phyloP scores from a whole-genome alignment of 23 tunicate species.

The Trididemnum nubilum region DNA sequence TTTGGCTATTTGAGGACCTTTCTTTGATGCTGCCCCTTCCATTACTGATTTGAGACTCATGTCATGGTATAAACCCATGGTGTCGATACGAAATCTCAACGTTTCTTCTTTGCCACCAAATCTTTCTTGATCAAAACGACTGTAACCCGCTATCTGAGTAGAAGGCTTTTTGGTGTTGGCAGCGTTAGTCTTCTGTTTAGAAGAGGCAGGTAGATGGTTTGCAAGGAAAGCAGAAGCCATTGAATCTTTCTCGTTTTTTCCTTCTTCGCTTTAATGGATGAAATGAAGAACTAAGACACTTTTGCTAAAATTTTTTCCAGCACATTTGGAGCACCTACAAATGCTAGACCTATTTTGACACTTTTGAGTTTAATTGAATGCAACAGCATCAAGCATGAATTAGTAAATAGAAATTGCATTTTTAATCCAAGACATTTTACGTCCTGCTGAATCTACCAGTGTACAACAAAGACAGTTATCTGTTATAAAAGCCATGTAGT shows the following conservation, averaged over 20 bases:
- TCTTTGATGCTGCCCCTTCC: constrained; percentile 83
- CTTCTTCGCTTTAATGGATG: constrained; percentile 78
- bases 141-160: constrained; percentile 77
- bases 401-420: no score
- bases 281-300: constrained; percentile 68
- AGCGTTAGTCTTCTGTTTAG: background rate
- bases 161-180: constrained; percentile 32
- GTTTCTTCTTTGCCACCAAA: constrained; percentile 87
- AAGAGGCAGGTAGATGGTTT: background rate
- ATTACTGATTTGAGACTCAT: constrained; percentile 93
- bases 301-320: constrained; percentile 78
- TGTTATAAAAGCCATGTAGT: no score
- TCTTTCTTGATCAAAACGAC: constrained; percentile 89
- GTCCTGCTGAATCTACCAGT: no score
- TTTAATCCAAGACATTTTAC: no score
- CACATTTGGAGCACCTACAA: no score
- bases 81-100: constrained; percentile 72
- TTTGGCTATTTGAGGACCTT: constrained; percentile 23
- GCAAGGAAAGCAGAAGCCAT: background rate
- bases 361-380: no score
- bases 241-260: constrained; percentile 57
- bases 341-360: no score
- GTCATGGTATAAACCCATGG: constrained; percentile 78
- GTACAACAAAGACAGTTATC: no score
- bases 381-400: no score